Base-by-base conservation (phyloP, 2,113 vertebrate genomes). In the Spea bombifrons region DNA sequence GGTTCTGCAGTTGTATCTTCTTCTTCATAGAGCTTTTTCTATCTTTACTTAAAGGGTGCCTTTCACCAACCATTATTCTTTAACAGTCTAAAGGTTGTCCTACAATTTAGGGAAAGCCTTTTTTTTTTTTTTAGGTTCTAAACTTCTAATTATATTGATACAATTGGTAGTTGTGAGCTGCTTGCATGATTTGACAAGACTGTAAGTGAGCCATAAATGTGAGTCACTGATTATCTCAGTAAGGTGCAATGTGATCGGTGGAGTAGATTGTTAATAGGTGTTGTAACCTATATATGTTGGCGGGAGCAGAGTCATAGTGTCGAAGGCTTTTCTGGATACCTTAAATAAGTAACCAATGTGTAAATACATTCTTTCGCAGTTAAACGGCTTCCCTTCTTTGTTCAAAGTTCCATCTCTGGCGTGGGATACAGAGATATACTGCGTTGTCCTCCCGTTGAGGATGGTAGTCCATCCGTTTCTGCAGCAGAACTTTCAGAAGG, bases 221-320 rank as follows among this genome's bases (percentile, higher is more conserved):
- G 70, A 79, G 49, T 79, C 76, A 55, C 61, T 57, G 70, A 66
- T 48, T 79, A 79, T 79, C 69, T 66, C 8, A 46, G 8, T 48
- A 53, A 43, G 77, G 70, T 72, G 16, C n/a, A 72, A 13, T 63
- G 46, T 48, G 16, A 53, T n/a, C 16, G 72, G 57, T 48, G 45
- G 55, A 7, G 45, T 47, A 10, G 7, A 64, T 71, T 70, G 69
- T 72, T 72, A 72, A 78, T 78, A 71, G 6, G 46, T 71, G 76
- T 66, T 55, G 69, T 72, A 78, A 78, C 66, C 48, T 30, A 7
- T 17, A 17, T 7, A 70, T 55, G 49, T 61, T 49, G 66, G 66
- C 75, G 15, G 16, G 5, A 5, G n/a, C n/a, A 16, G 2, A 49
- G 46, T 71, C 55, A 71, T 71, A 57, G 16, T 78, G 67, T 61